Evolutionary conservation across 2,797 vertebrate genomes (phyloP).

Genomic region (Chiropotes sagulatus): DNA sequence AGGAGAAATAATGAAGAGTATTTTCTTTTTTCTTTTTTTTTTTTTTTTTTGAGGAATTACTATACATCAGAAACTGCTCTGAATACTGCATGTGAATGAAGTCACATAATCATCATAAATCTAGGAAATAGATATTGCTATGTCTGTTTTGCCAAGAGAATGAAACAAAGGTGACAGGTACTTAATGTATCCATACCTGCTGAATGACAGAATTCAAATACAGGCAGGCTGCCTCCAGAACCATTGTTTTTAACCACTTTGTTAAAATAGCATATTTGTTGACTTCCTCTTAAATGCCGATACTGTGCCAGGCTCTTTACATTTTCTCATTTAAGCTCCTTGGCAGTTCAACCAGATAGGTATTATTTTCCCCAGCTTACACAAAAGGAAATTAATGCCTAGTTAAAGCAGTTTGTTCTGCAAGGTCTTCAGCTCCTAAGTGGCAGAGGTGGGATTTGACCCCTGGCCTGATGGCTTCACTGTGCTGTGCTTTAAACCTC

Average conservation of each 20-base stretch:
- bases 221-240: not conserved
- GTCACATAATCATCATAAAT: not conserved
- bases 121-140: not conserved
- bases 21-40: not conserved
- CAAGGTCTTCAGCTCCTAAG: not conserved
- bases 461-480: not conserved
- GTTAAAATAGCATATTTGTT: not conserved
- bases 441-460: not conserved
- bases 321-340: not conserved
- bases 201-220: not conserved
- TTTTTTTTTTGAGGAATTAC: not conserved
- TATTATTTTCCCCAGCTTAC: not conserved
- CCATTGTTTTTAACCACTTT: not conserved
- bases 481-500: not conserved
- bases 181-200: not conserved
- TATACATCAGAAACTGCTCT: too few species aligned
- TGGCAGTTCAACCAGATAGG: too few species aligned
- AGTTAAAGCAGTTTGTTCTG: not conserved
- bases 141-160: not conserved
- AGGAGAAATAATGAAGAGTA: not conserved
- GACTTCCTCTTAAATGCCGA: not conserved
- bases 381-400: not conserved
- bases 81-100: not conserved
- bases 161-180: not conserved
- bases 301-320: not conserved